Conservation (phyloP, 2,797 vertebrate genomes). For the Varecia variegata region DNA sequence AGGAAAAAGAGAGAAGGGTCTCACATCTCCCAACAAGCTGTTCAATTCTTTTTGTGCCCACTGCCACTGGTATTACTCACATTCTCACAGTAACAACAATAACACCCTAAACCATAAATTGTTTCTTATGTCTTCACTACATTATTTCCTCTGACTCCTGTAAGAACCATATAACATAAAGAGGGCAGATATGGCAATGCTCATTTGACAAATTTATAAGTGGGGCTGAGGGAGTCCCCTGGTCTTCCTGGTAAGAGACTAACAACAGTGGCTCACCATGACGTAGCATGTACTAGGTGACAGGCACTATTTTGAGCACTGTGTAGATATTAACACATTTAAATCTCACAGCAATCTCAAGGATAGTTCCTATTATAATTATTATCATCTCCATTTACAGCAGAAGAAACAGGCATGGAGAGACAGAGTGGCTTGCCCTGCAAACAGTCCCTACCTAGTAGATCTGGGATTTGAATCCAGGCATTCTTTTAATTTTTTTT, state of each 20-base stretch:
- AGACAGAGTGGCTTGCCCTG: neutral
- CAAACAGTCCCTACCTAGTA: fast-evolving
- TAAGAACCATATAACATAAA: neutral
- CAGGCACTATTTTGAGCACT: neutral
- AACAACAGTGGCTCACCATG: neutral
- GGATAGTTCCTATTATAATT: neutral
- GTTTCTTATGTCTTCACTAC: neutral
- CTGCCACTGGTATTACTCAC: neutral
- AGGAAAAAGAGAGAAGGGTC: neutral
- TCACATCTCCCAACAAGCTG: fast-evolving
- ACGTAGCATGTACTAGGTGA: neutral
- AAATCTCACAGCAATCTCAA: neutral
- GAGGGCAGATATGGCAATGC: neutral
- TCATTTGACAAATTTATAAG: neutral
- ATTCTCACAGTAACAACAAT: neutral
- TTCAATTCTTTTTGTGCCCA: neutral
- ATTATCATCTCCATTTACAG: neutral
- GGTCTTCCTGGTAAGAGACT: neutral
- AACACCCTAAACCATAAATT: neutral
- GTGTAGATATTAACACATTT: neutral
- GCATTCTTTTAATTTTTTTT: neutral
- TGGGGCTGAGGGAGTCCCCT: neutral
- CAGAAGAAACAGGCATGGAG: neutral
- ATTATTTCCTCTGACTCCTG: neutral
- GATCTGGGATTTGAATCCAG: neutral